Conservation (phyloP, 2,888 invertebrate species). For the Baronia brevicornis region DNA sequence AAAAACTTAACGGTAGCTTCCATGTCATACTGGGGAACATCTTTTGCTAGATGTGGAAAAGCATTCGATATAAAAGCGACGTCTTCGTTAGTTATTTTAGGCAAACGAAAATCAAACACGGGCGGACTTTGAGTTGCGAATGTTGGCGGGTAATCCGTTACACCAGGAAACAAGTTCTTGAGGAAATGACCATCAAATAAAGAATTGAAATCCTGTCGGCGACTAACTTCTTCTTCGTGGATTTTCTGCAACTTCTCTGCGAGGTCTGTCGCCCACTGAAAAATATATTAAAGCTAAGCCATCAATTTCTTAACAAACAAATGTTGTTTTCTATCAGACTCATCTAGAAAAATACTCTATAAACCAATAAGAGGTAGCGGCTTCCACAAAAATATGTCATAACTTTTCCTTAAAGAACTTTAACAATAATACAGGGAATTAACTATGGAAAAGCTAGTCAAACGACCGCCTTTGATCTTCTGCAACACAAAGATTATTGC, state of each 20-base stretch:
- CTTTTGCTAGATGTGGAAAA: conserved; percentile 80
- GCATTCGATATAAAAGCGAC: conserved; percentile 78
- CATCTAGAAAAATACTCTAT: too few species aligned
- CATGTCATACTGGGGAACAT: conserved; percentile 81
- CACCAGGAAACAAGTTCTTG: conserved; percentile 90
- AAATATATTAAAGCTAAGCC: conserved; percentile 8
- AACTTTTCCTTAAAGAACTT: too few species aligned
- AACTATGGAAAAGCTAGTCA: too few species aligned
- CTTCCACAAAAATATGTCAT: too few species aligned
- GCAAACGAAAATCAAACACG: conserved; percentile 83
- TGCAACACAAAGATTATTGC: too few species aligned
- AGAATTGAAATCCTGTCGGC: conserved; percentile 85
- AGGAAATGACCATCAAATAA: conserved; percentile 91
- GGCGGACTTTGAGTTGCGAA: conserved; percentile 89
- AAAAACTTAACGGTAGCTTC: conserved; percentile 83
- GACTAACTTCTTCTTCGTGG: conserved; percentile 87
- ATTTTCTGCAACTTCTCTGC: conserved; percentile 86
- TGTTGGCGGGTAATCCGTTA: conserved; percentile 88
- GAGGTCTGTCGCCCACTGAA: conserved; percentile 88
- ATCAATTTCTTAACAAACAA: not conserved
- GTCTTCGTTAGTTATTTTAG: conserved; percentile 77
- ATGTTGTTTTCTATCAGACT: too few species aligned
- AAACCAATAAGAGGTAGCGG: too few species aligned
- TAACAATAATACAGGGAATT: too few species aligned
- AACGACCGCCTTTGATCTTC: too few species aligned